A percentile compares a stretch with the other conserved stretches of the same genome.
phyloP scores from a whole-genome alignment of 2,113 vertebrate genomes.

The Atractosteus spatula region DNA sequence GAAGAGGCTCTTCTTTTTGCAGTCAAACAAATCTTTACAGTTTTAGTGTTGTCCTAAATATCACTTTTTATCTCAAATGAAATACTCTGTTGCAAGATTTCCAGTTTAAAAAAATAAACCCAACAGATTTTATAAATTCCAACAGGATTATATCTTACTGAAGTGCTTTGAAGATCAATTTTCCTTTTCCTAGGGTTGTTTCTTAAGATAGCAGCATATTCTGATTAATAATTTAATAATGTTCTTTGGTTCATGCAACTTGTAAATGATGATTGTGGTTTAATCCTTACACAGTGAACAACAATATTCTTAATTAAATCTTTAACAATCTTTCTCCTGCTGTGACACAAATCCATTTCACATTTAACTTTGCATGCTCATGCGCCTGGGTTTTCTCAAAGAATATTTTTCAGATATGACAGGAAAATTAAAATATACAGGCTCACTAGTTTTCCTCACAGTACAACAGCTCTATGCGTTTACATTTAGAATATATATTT shows the following conservation, averaged over 20 bases:
- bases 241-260: constrained; percentile 29
- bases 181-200: too few relatives aligned
- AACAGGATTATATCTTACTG: too few relatives aligned
- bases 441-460: not conserved
- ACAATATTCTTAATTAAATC: constrained; percentile 22
- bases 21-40: too few relatives aligned
- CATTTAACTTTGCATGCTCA: not conserved
- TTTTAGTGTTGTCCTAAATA: too few relatives aligned
- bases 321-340: constrained; percentile 18
- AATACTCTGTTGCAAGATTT: too few relatives aligned
- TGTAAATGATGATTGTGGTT: constrained; percentile 29
- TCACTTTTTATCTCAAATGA: too few relatives aligned
- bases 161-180: too few relatives aligned
- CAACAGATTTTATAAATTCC: too few relatives aligned
- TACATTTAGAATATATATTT: not conserved
- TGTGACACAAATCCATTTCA: constrained; percentile 17
- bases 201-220: too few relatives aligned
- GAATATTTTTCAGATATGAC: not conserved
- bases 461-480: not conserved
- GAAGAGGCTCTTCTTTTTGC: too few relatives aligned
- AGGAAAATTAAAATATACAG: not conserved
- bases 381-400: not conserved
- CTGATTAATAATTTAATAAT: constrained; percentile 25
- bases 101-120: too few relatives aligned
- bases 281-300: constrained; percentile 21